Percentiles rank a stretch among this genome's conserved stretches.
phyloP scores from a whole-genome alignment of 2,888 invertebrate genomes.

The Limulus polyphemus region DNA sequence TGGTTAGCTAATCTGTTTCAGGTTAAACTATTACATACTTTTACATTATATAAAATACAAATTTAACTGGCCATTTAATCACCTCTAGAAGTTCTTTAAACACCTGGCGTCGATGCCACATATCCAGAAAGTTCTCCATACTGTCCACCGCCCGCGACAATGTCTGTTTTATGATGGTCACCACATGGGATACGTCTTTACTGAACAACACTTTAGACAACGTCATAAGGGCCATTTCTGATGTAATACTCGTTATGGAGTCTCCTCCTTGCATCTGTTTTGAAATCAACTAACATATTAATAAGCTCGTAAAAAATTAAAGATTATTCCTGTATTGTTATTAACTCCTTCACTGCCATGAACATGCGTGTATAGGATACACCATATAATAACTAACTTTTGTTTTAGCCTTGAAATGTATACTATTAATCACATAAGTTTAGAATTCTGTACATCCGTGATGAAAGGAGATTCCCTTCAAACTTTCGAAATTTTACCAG shows the following conservation, averaged over 20 bases:
- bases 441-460: too few relatives aligned
- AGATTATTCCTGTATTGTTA: not conserved
- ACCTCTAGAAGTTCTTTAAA: conserved; percentile 23
- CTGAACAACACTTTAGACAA: conserved; percentile 27
- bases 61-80: not conserved
- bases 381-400: too few relatives aligned
- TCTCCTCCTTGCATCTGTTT: conserved; percentile 25
- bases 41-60: too few relatives aligned
- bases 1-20: too few relatives aligned
- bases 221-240: conserved; percentile 30
- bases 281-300: not conserved
- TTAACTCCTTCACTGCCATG: not conserved
- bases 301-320: not conserved
- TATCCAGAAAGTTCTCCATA: conserved; percentile 24
- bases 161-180: conserved; percentile 17
- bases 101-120: conserved; percentile 22
- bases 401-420: too few relatives aligned
- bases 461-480: too few relatives aligned
- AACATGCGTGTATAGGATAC: too few relatives aligned
- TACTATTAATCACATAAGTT: too few relatives aligned
- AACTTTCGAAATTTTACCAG: too few relatives aligned
- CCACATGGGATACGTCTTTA: conserved; percentile 21
- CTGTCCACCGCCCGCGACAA: conserved; percentile 19
- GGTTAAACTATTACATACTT: too few relatives aligned
- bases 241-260: conserved; percentile 29